Evolutionary conservation across 2,888 invertebrate species (phyloP), one percentile per base, ranked within the genome.

Genomic region (Molanna angustata): DNA sequence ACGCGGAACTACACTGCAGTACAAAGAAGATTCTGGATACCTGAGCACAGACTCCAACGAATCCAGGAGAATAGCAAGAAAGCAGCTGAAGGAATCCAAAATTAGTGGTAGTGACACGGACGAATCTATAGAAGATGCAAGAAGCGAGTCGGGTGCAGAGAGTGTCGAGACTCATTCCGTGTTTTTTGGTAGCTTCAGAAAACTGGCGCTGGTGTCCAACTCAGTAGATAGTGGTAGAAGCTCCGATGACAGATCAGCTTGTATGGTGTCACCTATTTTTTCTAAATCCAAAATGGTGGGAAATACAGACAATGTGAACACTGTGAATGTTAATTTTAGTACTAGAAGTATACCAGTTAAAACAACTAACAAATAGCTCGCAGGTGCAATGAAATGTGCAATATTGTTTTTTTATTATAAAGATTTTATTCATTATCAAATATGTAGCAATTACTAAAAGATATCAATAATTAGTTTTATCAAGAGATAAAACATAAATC

Each of bases 161-260:
- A 91, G 90, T 72, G 77, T 90, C 20, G 91, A 90, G 64, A 91
- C 91, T 0, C 90, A 91, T 71, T 91, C 90, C 2, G 90, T 91
- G 33, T 88, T 90, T 66, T 90, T 90, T 63, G 89, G 87, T 42
- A 86, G 84, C 67, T 84, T 85, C 64, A 73, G 84, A 55, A 83
- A 82, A 59, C 66, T 57, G 37, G 61, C 54, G 42, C 53, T 61
- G 21, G 56, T 62, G 19, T 61, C 61, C 14, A 67, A 67, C n/a
- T 69, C 70, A 1, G 62, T 68, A 49, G 72, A 74, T 58, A 72
- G 70, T 60, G 71, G 71, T 13, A 64, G 68, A 2, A 67, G 67
- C 17, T 66, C 66, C 1, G 65, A 66, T 37, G 62, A 62, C 1
- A 62, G 61, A 40, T 32, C 52, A 6, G 35, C 41, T 17, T 49